Evolutionary conservation across 2,113 vertebrate species (phyloP).

Genomic region (Laterallus jamaicensis): DNA sequence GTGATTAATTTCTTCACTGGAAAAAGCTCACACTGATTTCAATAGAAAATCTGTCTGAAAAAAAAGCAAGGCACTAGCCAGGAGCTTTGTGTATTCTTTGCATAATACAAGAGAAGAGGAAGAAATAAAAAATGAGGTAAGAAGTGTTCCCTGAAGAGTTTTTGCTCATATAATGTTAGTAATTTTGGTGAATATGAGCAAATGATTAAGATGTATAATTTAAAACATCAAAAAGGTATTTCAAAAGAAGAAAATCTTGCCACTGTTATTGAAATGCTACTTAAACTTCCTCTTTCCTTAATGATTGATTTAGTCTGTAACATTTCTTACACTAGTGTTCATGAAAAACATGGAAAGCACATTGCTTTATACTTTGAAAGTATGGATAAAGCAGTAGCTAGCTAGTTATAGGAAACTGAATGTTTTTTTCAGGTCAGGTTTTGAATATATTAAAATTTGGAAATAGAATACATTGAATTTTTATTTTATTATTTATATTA

Average conservation of each 20-base stretch:
- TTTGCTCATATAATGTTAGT: background rate
- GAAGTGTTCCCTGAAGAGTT: background rate
- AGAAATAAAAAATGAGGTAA: background rate
- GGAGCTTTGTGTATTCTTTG: background rate
- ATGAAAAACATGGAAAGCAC: background rate
- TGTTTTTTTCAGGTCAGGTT: background rate
- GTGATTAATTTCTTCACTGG: background rate
- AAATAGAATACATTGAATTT: background rate
- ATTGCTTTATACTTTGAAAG: background rate
- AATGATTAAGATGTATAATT: background rate
- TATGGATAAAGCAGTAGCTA: background rate
- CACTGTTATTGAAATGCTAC: background rate
- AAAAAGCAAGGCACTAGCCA: background rate
- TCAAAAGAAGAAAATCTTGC: background rate
- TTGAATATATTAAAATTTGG: background rate
- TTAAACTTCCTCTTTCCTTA: background rate
- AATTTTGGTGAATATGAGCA: background rate
- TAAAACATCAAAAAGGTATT: background rate
- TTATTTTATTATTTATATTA: background rate
- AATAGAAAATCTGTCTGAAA: background rate
- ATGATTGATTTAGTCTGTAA: background rate
- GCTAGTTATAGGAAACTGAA: background rate
- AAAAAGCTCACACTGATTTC: background rate
- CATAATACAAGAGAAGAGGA: background rate
- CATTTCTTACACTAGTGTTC: background rate